Percentiles rank a stretch among this genome's conserved stretches.
These are phyloP conservation scores for Bambusicola thoracicus DNA, from an alignment of 2,113 vertebrate genomes.

Conservation along the genomic window DNA sequence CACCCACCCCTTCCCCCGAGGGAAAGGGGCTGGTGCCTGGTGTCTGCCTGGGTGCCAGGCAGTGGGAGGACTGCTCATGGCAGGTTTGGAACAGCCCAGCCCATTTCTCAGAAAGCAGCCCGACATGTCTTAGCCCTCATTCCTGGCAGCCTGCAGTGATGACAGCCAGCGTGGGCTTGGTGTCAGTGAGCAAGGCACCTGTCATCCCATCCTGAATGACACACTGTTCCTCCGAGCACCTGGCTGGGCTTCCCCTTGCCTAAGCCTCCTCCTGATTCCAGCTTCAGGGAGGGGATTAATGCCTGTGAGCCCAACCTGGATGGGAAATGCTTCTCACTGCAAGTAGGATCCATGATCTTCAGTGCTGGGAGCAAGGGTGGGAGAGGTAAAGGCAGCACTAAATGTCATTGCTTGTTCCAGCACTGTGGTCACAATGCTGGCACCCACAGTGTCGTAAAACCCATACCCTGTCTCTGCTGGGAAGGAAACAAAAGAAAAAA, in stretches of 20 bases:
- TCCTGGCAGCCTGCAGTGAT: background rate
- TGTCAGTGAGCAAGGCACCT: background rate
- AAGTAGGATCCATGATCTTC: background rate
- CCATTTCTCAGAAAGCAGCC: constrained; percentile 45
- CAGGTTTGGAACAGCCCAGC: background rate
- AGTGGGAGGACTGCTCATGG: background rate
- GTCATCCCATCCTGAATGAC: background rate
- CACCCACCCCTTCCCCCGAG: background rate
- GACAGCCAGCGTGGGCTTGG: background rate
- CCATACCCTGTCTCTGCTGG: constrained; percentile 3
- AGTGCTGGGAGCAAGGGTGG: background rate
- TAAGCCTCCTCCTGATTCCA: background rate
- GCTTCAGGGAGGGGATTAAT: background rate
- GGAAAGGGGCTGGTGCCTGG: background rate
- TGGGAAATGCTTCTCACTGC: background rate
- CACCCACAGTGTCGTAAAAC: background rate
- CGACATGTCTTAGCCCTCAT: background rate
- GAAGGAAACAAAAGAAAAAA: background rate
- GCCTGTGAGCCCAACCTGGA: background rate
- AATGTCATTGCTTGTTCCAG: background rate
- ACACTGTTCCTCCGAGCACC: background rate
- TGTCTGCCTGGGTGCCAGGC: background rate
- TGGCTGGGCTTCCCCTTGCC: background rate
- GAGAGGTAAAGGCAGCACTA: background rate
- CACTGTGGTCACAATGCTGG: background rate